Evolutionary conservation across 2,113 vertebrate species (phyloP), one percentile per base, ranked within the genome.

Genomic region (Coracopsis vasa): DNA sequence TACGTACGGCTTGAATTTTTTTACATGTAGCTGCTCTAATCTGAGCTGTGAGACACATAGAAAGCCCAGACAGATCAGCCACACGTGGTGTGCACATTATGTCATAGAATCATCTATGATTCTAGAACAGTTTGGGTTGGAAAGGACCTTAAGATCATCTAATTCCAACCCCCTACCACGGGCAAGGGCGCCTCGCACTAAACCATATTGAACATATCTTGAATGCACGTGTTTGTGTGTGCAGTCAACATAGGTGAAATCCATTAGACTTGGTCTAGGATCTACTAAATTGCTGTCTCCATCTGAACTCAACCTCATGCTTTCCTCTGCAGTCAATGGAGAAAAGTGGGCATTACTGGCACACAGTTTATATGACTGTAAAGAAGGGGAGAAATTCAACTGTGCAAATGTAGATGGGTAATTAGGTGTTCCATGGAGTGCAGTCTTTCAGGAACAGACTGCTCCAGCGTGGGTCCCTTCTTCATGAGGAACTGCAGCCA

Each of bases 221-320:
- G 50, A 62, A 66, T 9, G 29, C 8, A 41, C 0, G 1, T 2
- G 0, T 42, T 27, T 70, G 6, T 47, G 25, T 8, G 12, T 19
- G n/a, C n/a, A 61, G 16, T 9, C 13, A 16, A 24, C 27, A 14
- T 15, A 21, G 14, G 29, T 37, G 25, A 74, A 74, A 79, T 64
- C 61, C 6, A 15, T 47, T 67, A 16, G 25, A 31, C 10, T 50
- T 87, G 18, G 11, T 31, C 37, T 58, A 74, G 65, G 87, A 66
- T 25, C 5, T 37, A 41, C 21, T 13, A 62, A 27, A 10, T 42
- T 64, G 31, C 51, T 42, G 5, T 37, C 33, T 67, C 21, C 3
- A 15, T 48, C 13, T 53, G 37, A 66, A 3, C n/a, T 60, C 20
- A 69, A 4, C 3, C 7, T 6, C 5, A 20, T 2, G 3, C 14